Evolutionary conservation across 2,888 invertebrate species (phyloP), one percentile per base, ranked within the genome.

Genomic region (Neoitamus cyanurus): DNA sequence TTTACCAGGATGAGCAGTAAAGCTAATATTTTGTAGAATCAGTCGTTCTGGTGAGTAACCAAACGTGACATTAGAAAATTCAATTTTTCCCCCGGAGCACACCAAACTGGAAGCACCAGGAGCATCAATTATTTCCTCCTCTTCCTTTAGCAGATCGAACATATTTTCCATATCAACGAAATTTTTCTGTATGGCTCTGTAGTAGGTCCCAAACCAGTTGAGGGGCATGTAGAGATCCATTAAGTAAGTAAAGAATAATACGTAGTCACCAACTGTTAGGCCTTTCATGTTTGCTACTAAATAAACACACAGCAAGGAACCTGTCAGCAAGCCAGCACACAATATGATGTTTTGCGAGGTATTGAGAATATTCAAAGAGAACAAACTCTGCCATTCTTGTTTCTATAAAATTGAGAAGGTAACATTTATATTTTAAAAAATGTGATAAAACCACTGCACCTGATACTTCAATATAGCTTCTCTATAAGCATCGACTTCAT

Each of bases 81-180:
- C 97, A 34, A 99, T 95, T 72, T 93, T 93, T 20, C 96, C 97
- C 83, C 94, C 93, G 6, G 89, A 88, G 4, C 90, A 89, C 1
- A 89, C 85, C 75, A 99, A 90, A 0, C 94, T 94, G 0, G 94
- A 93, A 7, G 98, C 97, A 83, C 96, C 95, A 0, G 95, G 94
- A 0, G 94, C 94, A 92, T 99, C 98, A 2, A 94, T 93, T 30
- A 99, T 94, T 92, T 99, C 98, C 83, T 96, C 94, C 70, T 96
- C 94, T 89, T 97, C 97, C 48, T 95, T 94, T 88, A 99, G 93
- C 86, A 99, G 91, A 88, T 99, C 98, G 90, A 99, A 98, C 99
- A 99, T 99, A 91, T 99, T 99, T 91, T 99, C 99, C 99, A 99
- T 99, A 89, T 99, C 99, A 20, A 99, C 95, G 89, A 99, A 99